A percentile compares a stretch with the other conserved stretches of the same genome.
These are phyloP conservation scores for Teleiodes luculella DNA, from an alignment of 2,888 invertebrate species.

Conservation along the genomic window DNA sequence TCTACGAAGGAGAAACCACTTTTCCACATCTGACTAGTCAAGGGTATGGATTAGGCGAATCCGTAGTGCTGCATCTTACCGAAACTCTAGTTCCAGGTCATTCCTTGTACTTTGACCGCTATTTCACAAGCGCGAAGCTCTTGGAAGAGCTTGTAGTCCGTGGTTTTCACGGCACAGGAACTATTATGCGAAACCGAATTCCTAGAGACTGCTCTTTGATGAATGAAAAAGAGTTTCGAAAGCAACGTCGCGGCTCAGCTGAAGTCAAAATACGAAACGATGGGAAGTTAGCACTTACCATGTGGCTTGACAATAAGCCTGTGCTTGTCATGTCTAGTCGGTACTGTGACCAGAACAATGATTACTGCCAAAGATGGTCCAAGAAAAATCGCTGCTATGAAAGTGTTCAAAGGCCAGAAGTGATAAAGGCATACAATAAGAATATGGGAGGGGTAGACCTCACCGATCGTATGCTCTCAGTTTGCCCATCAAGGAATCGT, in stretches of 20 bases:
- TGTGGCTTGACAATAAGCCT: conserved; percentile 23
- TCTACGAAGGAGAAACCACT: conserved; percentile 21
- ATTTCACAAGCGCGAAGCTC: conserved; percentile 16
- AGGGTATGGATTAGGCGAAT: conserved; percentile 13
- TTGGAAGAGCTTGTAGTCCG: not conserved
- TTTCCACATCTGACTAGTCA: conserved; percentile 3
- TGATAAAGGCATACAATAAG: not conserved
- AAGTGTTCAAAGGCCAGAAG: not conserved
- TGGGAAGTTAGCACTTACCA: conserved; percentile 17
- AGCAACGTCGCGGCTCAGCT: conserved; percentile 6
- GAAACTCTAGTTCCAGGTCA: conserved; percentile 12
- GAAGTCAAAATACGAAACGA: conserved; percentile 6
- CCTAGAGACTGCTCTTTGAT: conserved; percentile 9
- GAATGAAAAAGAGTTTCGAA: not conserved
- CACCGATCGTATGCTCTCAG: not conserved
- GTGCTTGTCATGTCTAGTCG: conserved; percentile 14
- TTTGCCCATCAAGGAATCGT: not conserved
- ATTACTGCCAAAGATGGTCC: conserved; percentile 18
- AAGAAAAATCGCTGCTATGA: not conserved
- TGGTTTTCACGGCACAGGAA: conserved; percentile 14
- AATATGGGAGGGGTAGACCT: conserved; percentile 2
- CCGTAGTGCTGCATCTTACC: conserved; percentile 13
- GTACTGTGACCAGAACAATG: conserved; percentile 7
- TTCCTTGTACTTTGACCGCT: conserved; percentile 19
- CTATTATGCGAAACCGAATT: conserved; percentile 19